A percentile compares a stretch with the other conserved stretches of the same genome.
These are phyloP conservation scores for Conistra vaccinii DNA, from an alignment of 2,888 invertebrate species.

Conservation along the genomic window DNA sequence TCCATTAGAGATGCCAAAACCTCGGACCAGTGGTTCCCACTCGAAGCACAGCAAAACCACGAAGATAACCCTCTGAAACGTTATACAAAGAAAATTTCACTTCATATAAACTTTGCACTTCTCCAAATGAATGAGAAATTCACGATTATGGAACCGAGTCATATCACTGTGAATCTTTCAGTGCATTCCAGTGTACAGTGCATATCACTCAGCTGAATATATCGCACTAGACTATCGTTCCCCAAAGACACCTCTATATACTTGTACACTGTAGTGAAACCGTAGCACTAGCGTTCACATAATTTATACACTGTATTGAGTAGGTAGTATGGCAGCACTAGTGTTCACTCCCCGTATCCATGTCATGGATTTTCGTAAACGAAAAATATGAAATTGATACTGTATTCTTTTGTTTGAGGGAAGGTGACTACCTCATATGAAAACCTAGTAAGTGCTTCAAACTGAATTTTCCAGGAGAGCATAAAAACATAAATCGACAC, in stretches of 20 bases:
- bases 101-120: not conserved
- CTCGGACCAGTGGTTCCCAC: not conserved
- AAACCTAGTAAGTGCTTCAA: not conserved
- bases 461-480: not conserved
- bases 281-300: not conserved
- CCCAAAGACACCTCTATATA: not conserved
- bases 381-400: slow-evolving; percentile 29
- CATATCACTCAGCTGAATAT: slow-evolving; percentile 44
- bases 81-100: slow-evolving; percentile 12
- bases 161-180: slow-evolving; percentile 46
- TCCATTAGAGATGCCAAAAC: not conserved
- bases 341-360: not conserved
- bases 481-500: not conserved
- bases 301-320: not conserved
- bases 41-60: not conserved
- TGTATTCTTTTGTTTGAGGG: slow-evolving; percentile 28
- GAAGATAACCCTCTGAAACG: not conserved
- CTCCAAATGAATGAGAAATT: slow-evolving; percentile 25
- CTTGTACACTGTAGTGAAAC: not conserved
- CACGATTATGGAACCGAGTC: slow-evolving; percentile 11
- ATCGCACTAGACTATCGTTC: slow-evolving; percentile 19
- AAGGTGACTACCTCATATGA: not conserved
- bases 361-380: slow-evolving; percentile 49
- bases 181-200: slow-evolving; percentile 22
- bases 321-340: not conserved